These are phyloP conservation scores for Drosophila infuscata DNA, from an alignment of 2,888 invertebrate genomes.

Conservation along the genomic window DNA sequence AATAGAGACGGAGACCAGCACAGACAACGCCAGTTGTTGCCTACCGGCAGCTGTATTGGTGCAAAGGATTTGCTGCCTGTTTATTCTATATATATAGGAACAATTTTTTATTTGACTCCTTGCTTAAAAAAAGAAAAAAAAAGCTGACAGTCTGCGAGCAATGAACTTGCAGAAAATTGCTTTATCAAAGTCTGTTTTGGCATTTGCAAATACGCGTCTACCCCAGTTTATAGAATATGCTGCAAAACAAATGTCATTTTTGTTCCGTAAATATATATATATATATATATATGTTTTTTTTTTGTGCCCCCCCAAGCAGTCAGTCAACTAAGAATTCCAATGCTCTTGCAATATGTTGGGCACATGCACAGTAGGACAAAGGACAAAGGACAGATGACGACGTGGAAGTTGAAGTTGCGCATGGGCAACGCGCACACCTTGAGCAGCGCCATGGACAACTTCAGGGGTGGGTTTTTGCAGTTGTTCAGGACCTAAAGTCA, in stretches of 20 bases:
- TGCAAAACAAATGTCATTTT: slow-evolving; percentile 69
- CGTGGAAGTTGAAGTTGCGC: slow-evolving; percentile 49
- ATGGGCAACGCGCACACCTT: slow-evolving; percentile 76
- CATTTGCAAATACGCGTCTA: slow-evolving; percentile 52
- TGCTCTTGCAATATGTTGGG: slow-evolving; percentile 63
- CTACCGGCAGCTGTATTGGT: slow-evolving; percentile 69
- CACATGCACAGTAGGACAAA: slow-evolving; percentile 60
- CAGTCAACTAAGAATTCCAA: slow-evolving; percentile 51
- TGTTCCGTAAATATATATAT: neutral
- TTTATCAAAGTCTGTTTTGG: slow-evolving; percentile 32
- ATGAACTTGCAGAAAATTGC: slow-evolving; percentile 65
- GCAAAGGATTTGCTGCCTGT: slow-evolving; percentile 64
- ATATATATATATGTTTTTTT: neutral
- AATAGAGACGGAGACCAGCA: slow-evolving; percentile 34
- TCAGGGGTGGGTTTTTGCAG: slow-evolving; percentile 61
- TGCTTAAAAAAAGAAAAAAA: slow-evolving; percentile 20
- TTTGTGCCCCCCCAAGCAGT: slow-evolving; percentile 33
- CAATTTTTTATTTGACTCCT: neutral
- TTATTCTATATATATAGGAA: slow-evolving; percentile 8
- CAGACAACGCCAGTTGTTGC: slow-evolving; percentile 29
- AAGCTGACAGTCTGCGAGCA: slow-evolving; percentile 50
- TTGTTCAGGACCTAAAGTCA: slow-evolving; percentile 58
- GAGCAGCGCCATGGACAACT: slow-evolving; percentile 37
- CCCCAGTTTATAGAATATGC: slow-evolving; percentile 28
- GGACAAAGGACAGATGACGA: slow-evolving; percentile 27